Percentiles rank a stretch among this genome's conserved stretches.
phyloP scores from a whole-genome alignment of 1,140 invertebrate genomes.

The Chrysoperla carnea region DNA sequence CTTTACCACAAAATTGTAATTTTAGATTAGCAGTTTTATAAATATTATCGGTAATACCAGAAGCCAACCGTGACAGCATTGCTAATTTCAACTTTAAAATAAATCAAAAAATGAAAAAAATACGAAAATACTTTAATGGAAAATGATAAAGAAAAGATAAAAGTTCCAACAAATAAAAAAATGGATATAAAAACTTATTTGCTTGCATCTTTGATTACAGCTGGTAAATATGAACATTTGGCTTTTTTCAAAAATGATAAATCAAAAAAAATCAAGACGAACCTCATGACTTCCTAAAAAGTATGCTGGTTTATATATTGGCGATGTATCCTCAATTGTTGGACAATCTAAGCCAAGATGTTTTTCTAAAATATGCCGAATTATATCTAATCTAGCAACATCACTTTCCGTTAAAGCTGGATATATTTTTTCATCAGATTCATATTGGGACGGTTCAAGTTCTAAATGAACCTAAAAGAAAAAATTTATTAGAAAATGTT shows the following conservation, averaged over 20 bases:
- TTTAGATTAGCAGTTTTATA: constrained; percentile 34
- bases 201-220: no score
- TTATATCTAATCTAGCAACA: constrained; percentile 51
- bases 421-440: constrained; percentile 42
- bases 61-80: constrained; percentile 34
- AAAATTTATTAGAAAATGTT: neutral
- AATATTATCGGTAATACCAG: constrained; percentile 29
- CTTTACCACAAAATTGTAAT: constrained; percentile 42
- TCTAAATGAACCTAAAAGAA: constrained; percentile 39
- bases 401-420: constrained; percentile 40
- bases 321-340: constrained; percentile 14
- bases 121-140: neutral
- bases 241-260: neutral
- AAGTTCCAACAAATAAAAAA: no score
- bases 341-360: constrained; percentile 49
- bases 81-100: constrained; percentile 34
- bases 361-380: constrained; percentile 50
- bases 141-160: neutral
- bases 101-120: constrained; percentile 5
- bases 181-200: no score
- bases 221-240: no score
- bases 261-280: constrained; percentile 9
- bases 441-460: constrained; percentile 38
- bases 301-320: constrained; percentile 40
- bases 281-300: constrained; percentile 66